phyloP scores from a whole-genome alignment of 2,113 vertebrate species.

The Ramphastos sulfuratus region DNA sequence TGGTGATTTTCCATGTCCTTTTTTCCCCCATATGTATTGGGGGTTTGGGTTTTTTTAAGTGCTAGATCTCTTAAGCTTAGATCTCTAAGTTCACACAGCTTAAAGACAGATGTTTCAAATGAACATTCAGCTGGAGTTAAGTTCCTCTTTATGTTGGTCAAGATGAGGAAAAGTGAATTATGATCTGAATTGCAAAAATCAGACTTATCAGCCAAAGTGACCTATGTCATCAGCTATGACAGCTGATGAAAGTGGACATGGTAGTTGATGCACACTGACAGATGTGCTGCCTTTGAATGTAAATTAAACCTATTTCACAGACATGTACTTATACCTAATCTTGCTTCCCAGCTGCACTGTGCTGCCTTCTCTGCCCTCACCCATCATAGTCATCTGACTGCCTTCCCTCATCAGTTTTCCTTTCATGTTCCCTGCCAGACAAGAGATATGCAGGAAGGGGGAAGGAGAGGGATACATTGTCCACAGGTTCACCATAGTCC shows the following conservation, averaged over 20 bases:
- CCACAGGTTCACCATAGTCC: not conserved
- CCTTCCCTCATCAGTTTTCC: not conserved
- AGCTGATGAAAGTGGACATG: not conserved
- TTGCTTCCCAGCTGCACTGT: not conserved
- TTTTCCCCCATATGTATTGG: not conserved
- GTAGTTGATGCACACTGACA: not conserved
- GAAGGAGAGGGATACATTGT: not conserved
- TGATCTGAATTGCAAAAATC: not conserved
- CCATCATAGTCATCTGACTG: accelerated
- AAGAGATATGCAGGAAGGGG: not conserved
- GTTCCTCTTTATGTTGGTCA: not conserved
- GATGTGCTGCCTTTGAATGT: not conserved
- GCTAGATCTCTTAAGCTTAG: too few species aligned
- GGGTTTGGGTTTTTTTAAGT: not conserved
- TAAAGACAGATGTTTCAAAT: not conserved
- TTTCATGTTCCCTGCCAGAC: not conserved
- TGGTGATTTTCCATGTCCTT: not conserved
- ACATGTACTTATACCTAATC: not conserved
- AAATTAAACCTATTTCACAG: not conserved
- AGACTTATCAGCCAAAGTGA: not conserved
- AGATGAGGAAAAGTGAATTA: not conserved
- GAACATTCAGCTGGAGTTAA: not conserved
- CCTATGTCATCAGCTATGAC: not conserved
- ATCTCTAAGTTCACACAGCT: not conserved
- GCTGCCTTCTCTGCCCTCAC: not conserved